Evolutionary conservation across 2,113 vertebrate species (phyloP).

Genomic region (Mus pahari): DNA sequence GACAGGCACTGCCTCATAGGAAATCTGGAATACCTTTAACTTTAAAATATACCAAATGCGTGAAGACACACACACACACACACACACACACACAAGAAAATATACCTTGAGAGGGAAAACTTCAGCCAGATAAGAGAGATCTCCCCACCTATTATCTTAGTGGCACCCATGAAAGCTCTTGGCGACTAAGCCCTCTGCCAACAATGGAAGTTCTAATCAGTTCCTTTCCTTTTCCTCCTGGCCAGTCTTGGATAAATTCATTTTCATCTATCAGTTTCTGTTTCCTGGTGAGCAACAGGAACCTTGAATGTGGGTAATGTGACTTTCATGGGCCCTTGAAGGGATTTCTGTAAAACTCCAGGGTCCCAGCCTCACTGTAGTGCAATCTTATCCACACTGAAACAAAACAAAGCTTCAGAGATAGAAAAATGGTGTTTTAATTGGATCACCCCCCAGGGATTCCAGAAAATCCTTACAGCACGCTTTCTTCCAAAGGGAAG

Average conservation of each 20-base stretch:
- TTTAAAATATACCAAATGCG: background rate
- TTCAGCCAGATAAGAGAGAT: background rate
- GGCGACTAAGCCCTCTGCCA: background rate
- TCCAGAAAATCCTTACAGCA: slow-evolving; percentile 37
- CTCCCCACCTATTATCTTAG: background rate
- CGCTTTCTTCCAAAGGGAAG: background rate
- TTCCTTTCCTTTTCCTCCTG: background rate
- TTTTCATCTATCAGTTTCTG: background rate
- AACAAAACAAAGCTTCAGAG: background rate
- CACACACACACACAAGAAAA: background rate
- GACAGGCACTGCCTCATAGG: background rate
- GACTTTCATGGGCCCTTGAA: background rate
- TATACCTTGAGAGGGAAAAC: background rate
- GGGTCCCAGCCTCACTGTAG: background rate
- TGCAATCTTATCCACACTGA: background rate
- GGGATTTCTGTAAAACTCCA: background rate
- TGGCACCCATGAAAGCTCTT: background rate
- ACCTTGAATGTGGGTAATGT: background rate
- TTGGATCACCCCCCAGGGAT: background rate
- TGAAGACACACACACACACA: background rate
- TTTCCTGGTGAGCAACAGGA: background rate
- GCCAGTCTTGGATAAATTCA: background rate
- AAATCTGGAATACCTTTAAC: background rate
- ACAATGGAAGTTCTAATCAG: background rate
- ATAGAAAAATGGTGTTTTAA: background rate